phyloP scores from a whole-genome alignment of 1,140 invertebrate genomes.

The roundworm (Caenorhabditis elegans) region WBcel235 BX284606.5:11028501-11029000 shows the following conservation, averaged over 20 bases:
- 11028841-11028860: slow-evolving; percentile 23
- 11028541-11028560: too few species aligned
- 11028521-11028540: background rate
- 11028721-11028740: slow-evolving; percentile 25
- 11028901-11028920: too few species aligned
- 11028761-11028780: slow-evolving; percentile 10
- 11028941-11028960: background rate
- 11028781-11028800: background rate
- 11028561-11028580: too few species aligned
- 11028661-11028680: background rate
- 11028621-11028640: too few species aligned
- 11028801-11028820: background rate
- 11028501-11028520: background rate
- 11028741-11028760: background rate
- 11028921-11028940: background rate
- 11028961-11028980: background rate
- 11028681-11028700: slow-evolving; percentile 27
- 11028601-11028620: too few species aligned
- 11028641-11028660: too few species aligned
- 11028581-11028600: too few species aligned
- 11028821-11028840: background rate
- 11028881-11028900: background rate
- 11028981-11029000: background rate
- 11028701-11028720: slow-evolving; percentile 26
- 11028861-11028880: background rate